Base-by-base conservation (phyloP, 2,113 vertebrate species). In the human region DNA sequence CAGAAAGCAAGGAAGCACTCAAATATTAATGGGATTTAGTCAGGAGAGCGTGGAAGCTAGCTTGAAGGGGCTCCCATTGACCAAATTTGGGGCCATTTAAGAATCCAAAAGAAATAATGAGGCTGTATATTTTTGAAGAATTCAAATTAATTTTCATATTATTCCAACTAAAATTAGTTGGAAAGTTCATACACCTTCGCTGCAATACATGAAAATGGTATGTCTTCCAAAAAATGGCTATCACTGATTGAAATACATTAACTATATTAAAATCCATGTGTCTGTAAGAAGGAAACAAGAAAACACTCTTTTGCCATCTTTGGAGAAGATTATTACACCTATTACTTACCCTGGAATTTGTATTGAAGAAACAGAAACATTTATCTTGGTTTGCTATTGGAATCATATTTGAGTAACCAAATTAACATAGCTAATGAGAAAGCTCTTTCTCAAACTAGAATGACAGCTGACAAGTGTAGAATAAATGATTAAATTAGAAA, bases 371-470 rank as follows among this genome's bases (percentile, higher is more conserved):
- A 75, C 90, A 52, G 20, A 95, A 83, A 64, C 38, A 85, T 73
- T 80, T 93, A 64, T 85, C 22, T 78, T 64, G 23, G 8, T 84
- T 93, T 94, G 6, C 27, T 68, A 85, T 9, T 85, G 48, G 30
- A 84, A 93, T 94, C 95, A 70, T 50, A 90, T 92, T 92, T 95
- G 75, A 80, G 70, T 73, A 96, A 93, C 64, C 35, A 87, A 92
- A 73, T 57, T 84, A 52, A 70, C n/a, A 40, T 72, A 57, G 80
- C 50, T 93, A n/a, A 87, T 87, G 38, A 95, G 84, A 95, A 97
- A 57, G 30, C 18, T 45, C n/a, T 73, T 97, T 80, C 61, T 89
- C 76, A 88, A 90, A 81, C n/a, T 38, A 72, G n/a, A 96, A 75
- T 76, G 76, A 61, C n/a, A 92, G 32, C 55, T 93, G 30, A 75